phyloP scores from a whole-genome alignment of 2,113 vertebrate genomes.

The Gymnogyps californianus region DNA sequence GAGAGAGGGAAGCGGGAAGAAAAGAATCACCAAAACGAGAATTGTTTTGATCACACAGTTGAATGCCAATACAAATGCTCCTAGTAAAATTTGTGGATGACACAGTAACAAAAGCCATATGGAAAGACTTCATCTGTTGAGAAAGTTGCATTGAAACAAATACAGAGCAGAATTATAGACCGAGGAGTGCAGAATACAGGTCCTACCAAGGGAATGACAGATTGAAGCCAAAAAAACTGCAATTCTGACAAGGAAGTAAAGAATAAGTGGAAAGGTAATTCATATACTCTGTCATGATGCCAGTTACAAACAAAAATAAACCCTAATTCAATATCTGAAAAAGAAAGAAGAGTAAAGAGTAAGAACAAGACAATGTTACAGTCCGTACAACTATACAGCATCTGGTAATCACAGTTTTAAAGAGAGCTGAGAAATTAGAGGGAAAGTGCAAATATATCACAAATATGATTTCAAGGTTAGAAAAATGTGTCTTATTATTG shows the following conservation, averaged over 20 bases:
- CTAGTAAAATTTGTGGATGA: background rate
- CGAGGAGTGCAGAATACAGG: background rate
- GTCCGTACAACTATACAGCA: fast-evolving
- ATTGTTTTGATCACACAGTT: background rate
- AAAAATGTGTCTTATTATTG: background rate
- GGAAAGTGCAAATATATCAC: background rate
- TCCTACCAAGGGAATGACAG: background rate
- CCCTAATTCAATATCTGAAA: background rate
- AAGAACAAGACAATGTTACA: background rate
- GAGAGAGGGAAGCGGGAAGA: background rate
- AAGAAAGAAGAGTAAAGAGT: background rate
- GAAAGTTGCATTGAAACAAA: background rate
- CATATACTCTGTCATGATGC: background rate
- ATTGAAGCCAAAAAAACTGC: background rate
- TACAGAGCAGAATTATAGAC: background rate
- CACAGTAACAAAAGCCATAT: background rate
- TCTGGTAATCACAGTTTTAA: background rate
- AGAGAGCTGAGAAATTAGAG: background rate
- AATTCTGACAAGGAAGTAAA: background rate
- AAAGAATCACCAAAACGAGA: background rate
- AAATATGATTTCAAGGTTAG: background rate
- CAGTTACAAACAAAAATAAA: background rate
- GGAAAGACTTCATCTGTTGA: background rate
- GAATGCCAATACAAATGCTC: background rate
- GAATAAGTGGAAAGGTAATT: background rate